Evolutionary conservation across 2,113 vertebrate species (phyloP), one percentile per base, ranked within the genome.

Genomic region (Ardeotis arabs): DNA sequence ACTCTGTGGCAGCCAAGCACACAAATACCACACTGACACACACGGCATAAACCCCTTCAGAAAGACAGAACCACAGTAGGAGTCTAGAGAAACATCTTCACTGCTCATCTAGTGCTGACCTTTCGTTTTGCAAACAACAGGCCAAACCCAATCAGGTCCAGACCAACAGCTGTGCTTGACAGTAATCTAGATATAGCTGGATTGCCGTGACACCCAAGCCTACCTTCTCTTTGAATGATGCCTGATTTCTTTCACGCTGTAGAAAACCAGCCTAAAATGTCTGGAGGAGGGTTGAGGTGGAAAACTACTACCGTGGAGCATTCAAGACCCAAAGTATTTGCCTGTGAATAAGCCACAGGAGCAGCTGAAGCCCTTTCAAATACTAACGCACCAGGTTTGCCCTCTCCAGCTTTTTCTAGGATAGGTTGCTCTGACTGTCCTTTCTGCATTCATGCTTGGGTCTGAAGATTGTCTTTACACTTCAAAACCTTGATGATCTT

Each of bases 321-420:
- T 44, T 33, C 49, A 68, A 52, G 18, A 78, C 74, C 9, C 41
- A 50, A 86, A 91, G 21, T 22, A 74, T 80, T 73, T 12, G 2
- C 72, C 81, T 91, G 60, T 14, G 47, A 96, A 84, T 59, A 73
- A 95, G 50, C 35, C 29, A 29, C 70, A 84, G 52, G 33, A 72
- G 77, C 39, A 77, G 9, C 29, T 39, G 69, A 77, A 89, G 14
- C 4, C 62, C 23, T 75, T 87, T 69, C 84, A 92, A 70, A 89
- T 50, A 44, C 8, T 44, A 69, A 78, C 4, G 1, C 14, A 63
- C 11, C 58, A 52, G 39, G 22, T 80, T 69, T 90, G 19, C 64
- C 27, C 35, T n/a, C 28, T 91, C 44, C 25, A 66, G 49, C 25
- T 96, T 80, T 84, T 28, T 24, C 62, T 41, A 59, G 59, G 33